These are phyloP conservation scores for Pilophorus perplexus DNA, from an alignment of 2,888 invertebrate genomes.

Conservation along the genomic window DNA sequence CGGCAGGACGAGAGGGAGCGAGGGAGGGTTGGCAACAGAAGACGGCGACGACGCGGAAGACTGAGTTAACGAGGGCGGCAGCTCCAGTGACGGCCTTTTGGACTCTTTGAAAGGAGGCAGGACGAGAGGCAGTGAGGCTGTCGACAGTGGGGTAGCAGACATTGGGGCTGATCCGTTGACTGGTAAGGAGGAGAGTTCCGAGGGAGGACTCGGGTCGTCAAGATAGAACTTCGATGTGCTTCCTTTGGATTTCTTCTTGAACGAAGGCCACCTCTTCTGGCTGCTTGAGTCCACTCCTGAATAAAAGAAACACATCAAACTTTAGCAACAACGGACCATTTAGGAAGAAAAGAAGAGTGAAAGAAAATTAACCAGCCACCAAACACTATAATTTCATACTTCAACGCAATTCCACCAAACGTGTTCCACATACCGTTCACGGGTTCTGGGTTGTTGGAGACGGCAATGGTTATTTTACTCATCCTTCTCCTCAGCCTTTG, in stretches of 20 bases:
- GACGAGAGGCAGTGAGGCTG: conserved; percentile 18
- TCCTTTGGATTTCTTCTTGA: conserved; percentile 47
- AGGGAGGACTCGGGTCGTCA: conserved; percentile 16
- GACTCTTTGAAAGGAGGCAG: conserved; percentile 11
- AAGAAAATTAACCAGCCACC: too few relatives aligned
- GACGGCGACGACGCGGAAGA: background rate
- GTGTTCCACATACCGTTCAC: too few relatives aligned
- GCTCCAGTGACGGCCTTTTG: conserved; percentile 12
- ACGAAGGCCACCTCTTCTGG: conserved; percentile 48
- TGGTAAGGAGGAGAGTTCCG: background rate
- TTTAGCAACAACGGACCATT: background rate
- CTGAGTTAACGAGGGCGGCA: background rate
- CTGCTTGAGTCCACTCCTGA: conserved; percentile 18
- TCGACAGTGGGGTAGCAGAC: background rate
- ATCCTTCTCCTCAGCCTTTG: conserved; percentile 47
- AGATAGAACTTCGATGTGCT: conserved; percentile 53
- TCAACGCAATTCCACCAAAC: too few relatives aligned
- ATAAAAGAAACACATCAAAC: background rate
- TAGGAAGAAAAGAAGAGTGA: too few relatives aligned
- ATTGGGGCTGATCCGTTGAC: background rate
- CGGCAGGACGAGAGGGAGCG: conserved; percentile 29
- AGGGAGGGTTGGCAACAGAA: background rate
- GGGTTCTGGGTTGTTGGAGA: conserved; percentile 20
- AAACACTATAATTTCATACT: too few relatives aligned
- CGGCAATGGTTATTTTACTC: conserved; percentile 46